Base-by-base conservation (phyloP, 2,113 vertebrate species). In the Capreolus pygargus region DNA sequence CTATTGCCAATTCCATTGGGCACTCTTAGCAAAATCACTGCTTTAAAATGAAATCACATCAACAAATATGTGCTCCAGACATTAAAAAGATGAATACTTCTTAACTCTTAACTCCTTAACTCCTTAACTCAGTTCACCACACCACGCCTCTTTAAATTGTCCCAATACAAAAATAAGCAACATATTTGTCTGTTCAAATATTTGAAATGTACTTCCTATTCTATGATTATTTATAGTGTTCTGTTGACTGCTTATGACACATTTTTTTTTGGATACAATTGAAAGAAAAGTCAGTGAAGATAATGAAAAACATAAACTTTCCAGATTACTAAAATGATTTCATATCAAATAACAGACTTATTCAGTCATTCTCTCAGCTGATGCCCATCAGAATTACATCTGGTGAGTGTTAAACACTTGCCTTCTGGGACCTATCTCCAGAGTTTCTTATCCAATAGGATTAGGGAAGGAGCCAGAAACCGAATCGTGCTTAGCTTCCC, bases 211-310 rank as follows among this genome's bases (percentile, higher is more conserved):
- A 86, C 9, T 52, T 85, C 58, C 27, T 94, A 27, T 64, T 93
- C 91, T 92, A 55, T 61, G 54, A 10, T 74, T 88, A 64, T 70
- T 83, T 84, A 47, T 30, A 64, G 21, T 76, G 30, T 64, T 60
- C 57, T 23, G 9, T 21, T 85, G n/a, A 89, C 33, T 50, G 50
- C 17, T 87, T 79, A 39, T 21, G 45, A 93, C 14, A 61, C 17
- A 74, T 86, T 94, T 97, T 83, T 83, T 30, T 86, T 47, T 33
- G 70, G 25, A 76, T 83, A n/a, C 78, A 95, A 97, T 50, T 57
- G 15, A 91, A 92, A 54, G 70, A 47, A 91, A 19, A 70, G 86
- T 79, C 64, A 70, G 33, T 89, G 93, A 84, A 84, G 23, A 85
- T 85, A 97, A 82, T 70, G 27, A 58, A 96, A 97, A 86, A 52